A percentile compares a stretch with the other conserved stretches of the same genome.
Evolutionary conservation across 2,797 vertebrate species (phyloP).

Genomic region (Macroramphosus scolopax): DNA sequence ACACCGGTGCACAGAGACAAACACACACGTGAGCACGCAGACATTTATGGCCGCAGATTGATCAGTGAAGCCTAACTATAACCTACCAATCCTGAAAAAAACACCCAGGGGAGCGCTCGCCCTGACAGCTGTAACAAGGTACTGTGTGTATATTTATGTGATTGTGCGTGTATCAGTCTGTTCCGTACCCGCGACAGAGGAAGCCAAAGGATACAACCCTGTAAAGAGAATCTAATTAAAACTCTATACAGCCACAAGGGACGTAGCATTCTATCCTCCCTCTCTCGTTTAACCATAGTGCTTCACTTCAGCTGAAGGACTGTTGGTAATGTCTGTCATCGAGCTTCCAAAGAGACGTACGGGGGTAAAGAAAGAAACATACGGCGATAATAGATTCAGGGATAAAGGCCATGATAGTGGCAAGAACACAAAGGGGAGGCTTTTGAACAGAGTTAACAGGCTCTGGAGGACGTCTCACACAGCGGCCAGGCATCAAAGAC

Average conservation of each 20-base stretch:
- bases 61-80: conserved; percentile 64
- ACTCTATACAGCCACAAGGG: conserved; percentile 66
- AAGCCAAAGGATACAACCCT: conserved; percentile 71
- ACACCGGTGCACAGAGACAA: conserved; percentile 41
- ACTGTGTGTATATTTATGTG: conserved; percentile 54
- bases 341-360: conserved; percentile 42
- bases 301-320: conserved; percentile 60
- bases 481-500: no score
- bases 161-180: conserved; percentile 31
- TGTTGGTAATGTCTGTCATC: conserved; percentile 45
- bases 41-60: conserved; percentile 56
- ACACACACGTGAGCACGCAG: conserved; percentile 13
- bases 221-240: conserved; percentile 77
- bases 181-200: conserved; percentile 49
- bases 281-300: conserved; percentile 46
- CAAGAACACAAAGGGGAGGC: no score
- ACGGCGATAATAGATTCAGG: no score
- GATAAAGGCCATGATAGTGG: no score
- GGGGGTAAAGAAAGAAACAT: conserved; percentile 1
- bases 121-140: conserved; percentile 73
- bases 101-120: conserved; percentile 47
- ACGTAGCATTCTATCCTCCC: conserved; percentile 33
- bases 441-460: no score
- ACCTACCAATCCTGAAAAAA: conserved; percentile 58
- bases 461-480: no score